Conservation (phyloP, 2,888 invertebrate species). For the Deladenus siricidicola region DNA sequence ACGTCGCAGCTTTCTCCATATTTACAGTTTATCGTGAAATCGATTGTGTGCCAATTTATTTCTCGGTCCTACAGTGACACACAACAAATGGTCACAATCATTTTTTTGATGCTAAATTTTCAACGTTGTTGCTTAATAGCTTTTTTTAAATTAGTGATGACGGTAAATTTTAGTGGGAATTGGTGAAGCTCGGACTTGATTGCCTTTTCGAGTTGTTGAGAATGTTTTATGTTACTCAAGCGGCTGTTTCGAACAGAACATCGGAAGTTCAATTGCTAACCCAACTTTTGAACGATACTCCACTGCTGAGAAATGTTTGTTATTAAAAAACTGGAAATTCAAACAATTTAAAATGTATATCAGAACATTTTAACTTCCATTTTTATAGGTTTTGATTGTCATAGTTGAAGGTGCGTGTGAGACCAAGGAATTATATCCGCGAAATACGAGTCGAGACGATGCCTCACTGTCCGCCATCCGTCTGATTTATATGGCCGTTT, state of each 20-base stretch:
- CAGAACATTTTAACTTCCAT: not conserved
- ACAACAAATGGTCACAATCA: constrained; percentile 35
- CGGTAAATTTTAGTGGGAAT: constrained; percentile 39
- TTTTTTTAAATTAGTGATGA: constrained; percentile 4
- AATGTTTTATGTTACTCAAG: constrained; percentile 37
- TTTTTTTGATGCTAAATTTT: constrained; percentile 5
- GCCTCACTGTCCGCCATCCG: constrained; percentile 24
- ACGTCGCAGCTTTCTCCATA: constrained; percentile 29
- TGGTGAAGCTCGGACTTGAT: constrained; percentile 35
- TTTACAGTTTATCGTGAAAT: constrained; percentile 35
- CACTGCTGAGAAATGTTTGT: constrained; percentile 24
- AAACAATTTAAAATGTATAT: not conserved
- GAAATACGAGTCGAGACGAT: constrained; percentile 12
- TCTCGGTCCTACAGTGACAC: constrained; percentile 38
- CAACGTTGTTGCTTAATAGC: not conserved
- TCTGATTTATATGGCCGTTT: constrained; percentile 28
- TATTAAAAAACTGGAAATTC: too few species aligned
- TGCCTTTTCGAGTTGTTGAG: constrained; percentile 36
- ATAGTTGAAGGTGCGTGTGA: constrained; percentile 31
- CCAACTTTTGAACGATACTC: constrained; percentile 45
- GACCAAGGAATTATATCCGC: constrained; percentile 2
- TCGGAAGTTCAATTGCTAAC: constrained; percentile 34
- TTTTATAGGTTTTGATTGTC: constrained; percentile 32
- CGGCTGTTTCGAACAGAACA: constrained; percentile 31
- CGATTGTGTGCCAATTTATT: constrained; percentile 37